These are phyloP conservation scores for Sebastes fasciatus DNA, from an alignment of 2,113 vertebrate genomes.

Conservation along the genomic window DNA sequence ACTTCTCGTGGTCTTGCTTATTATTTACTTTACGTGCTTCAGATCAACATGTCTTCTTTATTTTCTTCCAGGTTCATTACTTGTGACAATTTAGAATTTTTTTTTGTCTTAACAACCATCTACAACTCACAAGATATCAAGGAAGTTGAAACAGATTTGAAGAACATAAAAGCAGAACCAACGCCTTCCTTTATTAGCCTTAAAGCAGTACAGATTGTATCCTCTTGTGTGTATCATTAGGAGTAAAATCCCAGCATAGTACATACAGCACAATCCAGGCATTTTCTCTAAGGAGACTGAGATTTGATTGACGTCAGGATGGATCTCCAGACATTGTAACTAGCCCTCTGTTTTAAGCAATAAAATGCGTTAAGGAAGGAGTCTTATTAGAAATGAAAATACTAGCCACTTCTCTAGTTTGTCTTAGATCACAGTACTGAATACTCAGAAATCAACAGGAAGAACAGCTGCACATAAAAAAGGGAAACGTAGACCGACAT, in stretches of 20 bases:
- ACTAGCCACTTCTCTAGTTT: no score
- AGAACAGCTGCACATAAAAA: neutral
- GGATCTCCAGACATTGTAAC: neutral
- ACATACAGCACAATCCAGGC: neutral
- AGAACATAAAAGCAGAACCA: constrained; percentile 36
- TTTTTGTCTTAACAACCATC: neutral
- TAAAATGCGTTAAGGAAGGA: neutral
- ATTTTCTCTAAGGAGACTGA: neutral
- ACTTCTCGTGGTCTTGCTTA: neutral
- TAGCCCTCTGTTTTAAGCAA: neutral
- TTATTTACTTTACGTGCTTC: neutral
- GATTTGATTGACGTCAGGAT: neutral
- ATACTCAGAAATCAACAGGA: neutral
- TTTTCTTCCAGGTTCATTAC: neutral
- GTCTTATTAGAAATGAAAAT: neutral
- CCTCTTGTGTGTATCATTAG: neutral
- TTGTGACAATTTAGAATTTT: neutral
- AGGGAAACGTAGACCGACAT: neutral
- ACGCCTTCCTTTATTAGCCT: neutral
- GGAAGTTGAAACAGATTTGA: neutral
- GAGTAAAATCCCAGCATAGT: neutral
- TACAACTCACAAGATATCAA: neutral
- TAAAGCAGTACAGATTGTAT: neutral
- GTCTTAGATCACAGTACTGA: neutral
- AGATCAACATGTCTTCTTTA: neutral